Conservation (phyloP, 2,888 invertebrate species). For the Xylophagus ater region DNA sequence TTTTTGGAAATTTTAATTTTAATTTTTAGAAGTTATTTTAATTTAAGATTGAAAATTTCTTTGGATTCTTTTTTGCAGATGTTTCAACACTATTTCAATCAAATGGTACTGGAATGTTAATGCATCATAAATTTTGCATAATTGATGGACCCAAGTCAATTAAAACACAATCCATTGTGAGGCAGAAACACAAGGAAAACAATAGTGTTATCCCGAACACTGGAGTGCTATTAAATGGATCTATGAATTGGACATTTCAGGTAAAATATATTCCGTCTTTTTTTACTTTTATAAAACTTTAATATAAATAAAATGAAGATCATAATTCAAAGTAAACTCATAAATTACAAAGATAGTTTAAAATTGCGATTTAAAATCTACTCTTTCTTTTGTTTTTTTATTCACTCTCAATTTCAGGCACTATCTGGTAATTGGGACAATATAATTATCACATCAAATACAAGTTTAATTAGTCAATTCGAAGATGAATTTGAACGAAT, state of each 20-base stretch:
- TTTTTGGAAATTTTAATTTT: not conserved
- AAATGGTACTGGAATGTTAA: too few species aligned
- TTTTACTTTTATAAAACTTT: too few species aligned
- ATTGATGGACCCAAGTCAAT: conserved; percentile 24
- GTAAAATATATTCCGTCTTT: conserved; percentile 12
- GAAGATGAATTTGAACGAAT: conserved; percentile 31
- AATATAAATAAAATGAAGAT: too few species aligned
- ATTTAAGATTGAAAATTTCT: too few species aligned
- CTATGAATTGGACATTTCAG: conserved; percentile 32
- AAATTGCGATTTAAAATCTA: too few species aligned
- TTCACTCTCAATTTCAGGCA: conserved; percentile 24
- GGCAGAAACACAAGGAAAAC: conserved; percentile 7
- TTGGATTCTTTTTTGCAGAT: too few species aligned
- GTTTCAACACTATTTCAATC: too few species aligned
- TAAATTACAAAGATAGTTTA: too few species aligned
- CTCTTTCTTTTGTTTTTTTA: conserved; percentile 1
- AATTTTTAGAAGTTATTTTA: too few species aligned
- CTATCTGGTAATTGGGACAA: conserved; percentile 35
- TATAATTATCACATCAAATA: conserved; percentile 27
- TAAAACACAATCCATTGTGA: conserved; percentile 3
- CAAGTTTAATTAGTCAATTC: conserved; percentile 18
- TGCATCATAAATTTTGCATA: conserved; percentile 37
- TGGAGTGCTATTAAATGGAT: conserved; percentile 26
- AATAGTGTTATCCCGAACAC: conserved; percentile 10
- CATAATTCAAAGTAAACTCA: too few species aligned